Evolutionary conservation across 2,888 invertebrate genomes (phyloP).

Genomic region (Ennomos quercinarius): DNA sequence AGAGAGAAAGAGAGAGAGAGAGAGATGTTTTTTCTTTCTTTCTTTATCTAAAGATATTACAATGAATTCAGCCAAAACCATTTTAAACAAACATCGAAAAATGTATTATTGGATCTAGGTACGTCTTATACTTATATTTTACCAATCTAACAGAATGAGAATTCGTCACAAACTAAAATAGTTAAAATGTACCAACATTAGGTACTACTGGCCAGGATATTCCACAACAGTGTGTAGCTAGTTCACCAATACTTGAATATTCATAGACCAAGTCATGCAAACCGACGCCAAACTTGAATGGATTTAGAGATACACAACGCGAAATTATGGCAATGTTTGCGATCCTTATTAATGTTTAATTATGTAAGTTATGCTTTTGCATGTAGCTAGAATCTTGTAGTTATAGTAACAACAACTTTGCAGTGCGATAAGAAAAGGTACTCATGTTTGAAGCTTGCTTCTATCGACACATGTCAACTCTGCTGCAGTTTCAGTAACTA

Average conservation of each 20-base stretch:
- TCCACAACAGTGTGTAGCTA: slow-evolving; percentile 19
- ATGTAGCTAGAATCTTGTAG: background rate
- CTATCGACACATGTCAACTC: background rate
- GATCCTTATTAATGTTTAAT: slow-evolving; percentile 22
- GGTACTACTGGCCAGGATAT: slow-evolving; percentile 23
- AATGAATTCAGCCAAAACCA: too few relatives aligned
- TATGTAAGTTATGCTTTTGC: slow-evolving; percentile 10
- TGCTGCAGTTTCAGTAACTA: background rate
- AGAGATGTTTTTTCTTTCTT: too few relatives aligned
- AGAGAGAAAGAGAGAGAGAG: too few relatives aligned
- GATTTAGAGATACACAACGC: slow-evolving; percentile 39
- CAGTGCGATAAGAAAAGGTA: slow-evolving; percentile 9
- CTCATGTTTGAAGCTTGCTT: slow-evolving; percentile 4
- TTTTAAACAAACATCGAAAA: too few relatives aligned
- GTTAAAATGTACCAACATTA: background rate
- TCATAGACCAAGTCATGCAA: slow-evolving; percentile 42
- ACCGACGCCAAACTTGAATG: slow-evolving; percentile 38
- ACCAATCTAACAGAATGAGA: too few relatives aligned
- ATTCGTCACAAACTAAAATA: too few relatives aligned
- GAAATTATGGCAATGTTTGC: slow-evolving; percentile 30
- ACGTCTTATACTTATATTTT: too few relatives aligned
- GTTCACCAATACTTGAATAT: slow-evolving; percentile 47
- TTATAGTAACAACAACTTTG: background rate
- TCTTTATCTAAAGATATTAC: too few relatives aligned
- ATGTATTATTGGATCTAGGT: too few relatives aligned